Base-by-base conservation (phyloP, 2,888 invertebrate species). In the Rhorus exstirpatorius region DNA sequence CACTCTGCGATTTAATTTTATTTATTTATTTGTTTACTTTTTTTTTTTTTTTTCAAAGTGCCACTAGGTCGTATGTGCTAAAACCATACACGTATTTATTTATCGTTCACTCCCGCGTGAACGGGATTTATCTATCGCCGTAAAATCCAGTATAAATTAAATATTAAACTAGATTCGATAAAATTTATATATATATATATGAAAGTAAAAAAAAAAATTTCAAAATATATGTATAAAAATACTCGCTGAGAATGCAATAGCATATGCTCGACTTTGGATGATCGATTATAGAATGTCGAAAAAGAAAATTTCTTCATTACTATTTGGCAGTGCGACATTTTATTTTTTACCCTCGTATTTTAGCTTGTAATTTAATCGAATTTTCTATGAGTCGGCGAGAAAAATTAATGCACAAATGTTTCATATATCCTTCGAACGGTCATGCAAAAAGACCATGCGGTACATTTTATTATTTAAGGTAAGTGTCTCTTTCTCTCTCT, bases 141-240 rank as follows among this genome's bases (percentile, higher is more conserved):
- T 44, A 55, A 71, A 67, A 38, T 68, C 21, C 58, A 61, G 63
- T 83, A 81, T 72, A 76, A 84, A 83, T 83, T 83, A 82, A 83
- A 84, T 81, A 84, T 79, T 79, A 63, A 82, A 72, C 75, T 84
- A 84, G 70, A 76, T 83, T 58, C 71, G 83, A 76, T 83, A 76
- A 60, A 60, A 49, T 75, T 75, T 75, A 41, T 65, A 24, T 63
- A 75, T 75, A 41, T 65, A 24, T 63, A 75, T 51, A 71, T 12
- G 17, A 38, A 60, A 41, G 14, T 12, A 38, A 61, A 61, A 63
- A 60, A 53, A 51, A 60, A n/a, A 60, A 31, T 60, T 65, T 65
- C 41, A 65, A 75, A 75, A 65, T 26, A 38, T 67, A 51, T 60
- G 75, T 78, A 70, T 74, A 82, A 74, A 79, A 82, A 79, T 75